Evolutionary conservation across 1,140 invertebrate genomes (phyloP).

Genomic region (Caenorhabditis briggsae): DNA sequence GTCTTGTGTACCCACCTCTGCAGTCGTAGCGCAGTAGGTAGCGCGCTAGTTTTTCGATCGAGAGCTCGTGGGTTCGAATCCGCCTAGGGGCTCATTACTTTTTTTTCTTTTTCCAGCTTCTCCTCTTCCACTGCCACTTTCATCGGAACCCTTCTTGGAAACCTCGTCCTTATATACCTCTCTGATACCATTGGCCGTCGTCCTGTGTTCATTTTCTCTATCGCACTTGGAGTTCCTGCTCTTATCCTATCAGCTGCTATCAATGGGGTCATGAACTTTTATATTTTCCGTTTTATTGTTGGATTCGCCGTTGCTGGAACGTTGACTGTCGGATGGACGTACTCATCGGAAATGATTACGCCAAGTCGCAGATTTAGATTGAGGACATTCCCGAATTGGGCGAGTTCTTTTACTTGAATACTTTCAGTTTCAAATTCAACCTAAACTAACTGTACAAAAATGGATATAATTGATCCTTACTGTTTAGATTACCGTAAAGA

Average conservation of each 20-base stretch:
- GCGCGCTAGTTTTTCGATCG: no score
- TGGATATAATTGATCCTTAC: no score
- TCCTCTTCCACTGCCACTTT: slow-evolving; percentile 27
- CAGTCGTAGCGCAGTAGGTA: no score
- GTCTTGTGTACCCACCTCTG: no score
- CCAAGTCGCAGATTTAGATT: slow-evolving; percentile 32
- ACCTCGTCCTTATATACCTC: slow-evolving; percentile 25
- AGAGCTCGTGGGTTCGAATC: no score
- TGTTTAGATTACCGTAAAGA: no score
- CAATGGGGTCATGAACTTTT: slow-evolving; percentile 23
- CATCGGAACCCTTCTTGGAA: slow-evolving; percentile 15
- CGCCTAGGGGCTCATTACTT: not conserved
- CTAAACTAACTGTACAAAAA: not conserved
- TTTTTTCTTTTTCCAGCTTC: slow-evolving; percentile 7
- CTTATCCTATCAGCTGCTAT: slow-evolving; percentile 21
- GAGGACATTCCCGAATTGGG: slow-evolving; percentile 45
- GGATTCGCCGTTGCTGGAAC: slow-evolving; percentile 27
- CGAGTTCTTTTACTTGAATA: not conserved
- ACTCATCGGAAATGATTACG: slow-evolving; percentile 32
- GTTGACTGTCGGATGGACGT: slow-evolving; percentile 41
- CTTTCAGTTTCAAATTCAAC: not conserved
- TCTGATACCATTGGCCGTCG: slow-evolving; percentile 32
- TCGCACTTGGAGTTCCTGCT: not conserved
- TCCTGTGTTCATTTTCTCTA: slow-evolving; percentile 17
- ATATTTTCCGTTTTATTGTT: slow-evolving; percentile 33